Base-by-base conservation (phyloP, 2,888 invertebrate genomes). In the Leptura quadrifasciata region DNA sequence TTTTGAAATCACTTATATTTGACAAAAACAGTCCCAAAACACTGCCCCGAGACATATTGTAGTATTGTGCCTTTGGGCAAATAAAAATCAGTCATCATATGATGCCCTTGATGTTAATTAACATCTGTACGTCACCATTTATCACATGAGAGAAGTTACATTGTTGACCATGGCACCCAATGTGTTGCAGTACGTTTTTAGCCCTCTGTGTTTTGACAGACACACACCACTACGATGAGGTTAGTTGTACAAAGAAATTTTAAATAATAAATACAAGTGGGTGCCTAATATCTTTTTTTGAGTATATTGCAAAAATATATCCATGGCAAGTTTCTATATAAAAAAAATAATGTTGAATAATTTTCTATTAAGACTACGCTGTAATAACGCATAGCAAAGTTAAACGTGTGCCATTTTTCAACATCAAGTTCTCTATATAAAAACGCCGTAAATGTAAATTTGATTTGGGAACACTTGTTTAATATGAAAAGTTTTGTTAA, bases 351-450 rank as follows among this genome's bases (percentile, higher is more conserved):
- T 61, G 60, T 61, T 61, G 8, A 31, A 17, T 8, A 61, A 31
- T 31, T 61, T 15, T 27, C 17, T 60, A 21, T 1, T 17, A 31
- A n/a, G 17, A 47, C 8, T 2, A 31, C n/a, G n/a, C n/a, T n/a
- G n/a, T n/a, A n/a, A n/a, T n/a, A n/a, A n/a, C n/a, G n/a, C n/a
- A n/a, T n/a, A n/a, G 17, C 17, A 9, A 52, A 52, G 54, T 27
- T 17, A 10, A 21, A n/a, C 1, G 8, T 8, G 4, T 60, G 17
- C 17, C n/a, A 52, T 20, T 52, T 39, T 10, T 18, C 18, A 63
- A 52, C 20, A 27, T 31, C 57, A 12, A 17, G 17, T 68, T 68
- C 31, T 68, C 57, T 57, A 68, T 68, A 68, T 68, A 31, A 57
- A 68, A 68, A 17, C 35, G 31, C 9, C 47, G 57, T 57, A 57